phyloP scores from a whole-genome alignment of 2,888 invertebrate species.

The Hedya salicella region DNA sequence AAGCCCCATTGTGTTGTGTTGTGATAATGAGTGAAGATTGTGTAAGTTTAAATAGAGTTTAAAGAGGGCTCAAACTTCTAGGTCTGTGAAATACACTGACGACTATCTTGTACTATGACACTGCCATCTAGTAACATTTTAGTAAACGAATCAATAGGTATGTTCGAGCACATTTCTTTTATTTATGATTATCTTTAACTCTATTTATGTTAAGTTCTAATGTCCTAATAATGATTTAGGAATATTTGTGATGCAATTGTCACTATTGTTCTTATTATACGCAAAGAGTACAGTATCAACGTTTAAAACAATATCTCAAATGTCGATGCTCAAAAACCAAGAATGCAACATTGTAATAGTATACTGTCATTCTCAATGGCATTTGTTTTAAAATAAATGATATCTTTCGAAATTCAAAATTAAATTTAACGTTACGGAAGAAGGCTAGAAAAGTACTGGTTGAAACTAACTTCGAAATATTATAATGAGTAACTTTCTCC shows the following conservation, averaged over 20 bases:
- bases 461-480: not conserved
- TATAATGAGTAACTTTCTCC: conserved; percentile 61
- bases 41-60: too few species aligned
- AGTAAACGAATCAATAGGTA: not conserved
- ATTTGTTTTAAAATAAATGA: conserved; percentile 7
- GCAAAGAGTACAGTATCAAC: too few species aligned
- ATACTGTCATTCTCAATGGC: not conserved
- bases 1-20: too few species aligned
- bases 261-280: too few species aligned
- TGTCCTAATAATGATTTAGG: too few species aligned
- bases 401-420: conserved; percentile 20
- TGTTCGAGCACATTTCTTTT: not conserved
- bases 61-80: too few species aligned
- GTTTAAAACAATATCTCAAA: conserved; percentile 17
- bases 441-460: too few species aligned
- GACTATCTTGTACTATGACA: too few species aligned
- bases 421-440: conserved; percentile 6
- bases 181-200: not conserved
- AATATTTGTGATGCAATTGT: too few species aligned
- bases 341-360: conserved; percentile 4
- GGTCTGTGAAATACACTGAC: too few species aligned
- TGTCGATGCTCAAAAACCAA: not conserved
- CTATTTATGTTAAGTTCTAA: too few species aligned
- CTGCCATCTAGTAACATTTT: conserved; percentile 27
- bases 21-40: too few species aligned